A percentile compares a stretch with the other conserved stretches of the same genome.
phyloP scores from a whole-genome alignment of 2,888 invertebrate species.

The Cryptocephalus moraei region DNA sequence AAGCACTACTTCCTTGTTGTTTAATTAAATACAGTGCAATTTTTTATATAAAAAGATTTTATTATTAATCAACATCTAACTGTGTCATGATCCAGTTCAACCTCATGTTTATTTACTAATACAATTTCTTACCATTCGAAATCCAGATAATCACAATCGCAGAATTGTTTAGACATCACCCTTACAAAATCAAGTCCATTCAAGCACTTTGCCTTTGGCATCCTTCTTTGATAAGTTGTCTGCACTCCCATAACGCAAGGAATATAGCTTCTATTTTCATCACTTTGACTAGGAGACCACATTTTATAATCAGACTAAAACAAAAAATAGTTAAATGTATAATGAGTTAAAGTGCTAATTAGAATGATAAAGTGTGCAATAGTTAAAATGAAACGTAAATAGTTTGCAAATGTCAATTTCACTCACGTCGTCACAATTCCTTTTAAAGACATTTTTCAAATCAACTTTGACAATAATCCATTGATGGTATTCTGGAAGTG shows the following conservation, averaged over 20 bases:
- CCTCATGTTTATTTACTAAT: not conserved
- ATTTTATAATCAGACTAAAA: slow-evolving; percentile 70
- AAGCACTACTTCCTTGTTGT: too few species aligned
- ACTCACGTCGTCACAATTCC: slow-evolving; percentile 28
- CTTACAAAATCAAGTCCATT: slow-evolving; percentile 69
- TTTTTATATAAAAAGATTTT: too few species aligned
- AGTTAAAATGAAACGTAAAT: too few species aligned
- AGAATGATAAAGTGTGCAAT: too few species aligned
- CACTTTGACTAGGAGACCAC: slow-evolving; percentile 68
- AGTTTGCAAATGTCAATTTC: not conserved
- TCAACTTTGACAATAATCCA: slow-evolving; percentile 80
- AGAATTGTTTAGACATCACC: slow-evolving; percentile 57
- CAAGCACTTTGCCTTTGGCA: slow-evolving; percentile 67
- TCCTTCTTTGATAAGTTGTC: slow-evolving; percentile 64
- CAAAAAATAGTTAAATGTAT: not conserved
- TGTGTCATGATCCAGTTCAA: too few species aligned
- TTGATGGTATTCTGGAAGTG: slow-evolving; percentile 62
- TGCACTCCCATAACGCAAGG: slow-evolving; percentile 71
- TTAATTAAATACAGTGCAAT: too few species aligned
- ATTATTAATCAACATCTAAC: too few species aligned
- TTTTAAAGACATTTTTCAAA: slow-evolving; percentile 42
- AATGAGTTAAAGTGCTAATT: too few species aligned
- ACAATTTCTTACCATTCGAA: slow-evolving; percentile 59
- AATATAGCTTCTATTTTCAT: slow-evolving; percentile 44
- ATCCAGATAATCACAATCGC: slow-evolving; percentile 70